These are phyloP conservation scores for Corticium candelabrum DNA, from an alignment of 37 sponge, comb jelly and placozoan species.

Conservation along the genomic window DNA sequence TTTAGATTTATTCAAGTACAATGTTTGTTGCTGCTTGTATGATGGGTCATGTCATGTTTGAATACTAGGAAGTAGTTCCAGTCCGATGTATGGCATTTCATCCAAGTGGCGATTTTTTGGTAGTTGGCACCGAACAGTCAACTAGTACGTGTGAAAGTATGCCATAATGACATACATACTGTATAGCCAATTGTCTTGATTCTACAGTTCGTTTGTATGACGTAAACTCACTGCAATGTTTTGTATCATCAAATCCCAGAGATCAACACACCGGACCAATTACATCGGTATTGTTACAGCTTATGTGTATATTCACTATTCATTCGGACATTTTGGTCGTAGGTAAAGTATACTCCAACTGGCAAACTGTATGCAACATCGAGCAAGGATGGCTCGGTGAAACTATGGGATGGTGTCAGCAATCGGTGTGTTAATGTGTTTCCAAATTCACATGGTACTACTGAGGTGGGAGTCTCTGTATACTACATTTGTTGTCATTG, in stretches of 20 bases:
- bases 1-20: slow-evolving; percentile 41
- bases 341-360: slow-evolving; percentile 69
- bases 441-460: slow-evolving; percentile 65
- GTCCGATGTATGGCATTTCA: slow-evolving; percentile 70
- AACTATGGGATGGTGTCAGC: slow-evolving; percentile 95
- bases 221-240: slow-evolving; percentile 76
- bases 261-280: slow-evolving; percentile 78
- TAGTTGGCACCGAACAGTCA: slow-evolving; percentile 73
- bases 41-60: neutral
- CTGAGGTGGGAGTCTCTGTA: slow-evolving; percentile 37
- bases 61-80: slow-evolving; percentile 44
- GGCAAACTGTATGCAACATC: slow-evolving; percentile 68
- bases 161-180: neutral
- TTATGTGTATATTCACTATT: neutral
- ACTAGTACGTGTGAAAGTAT: slow-evolving; percentile 37
- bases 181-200: neutral
- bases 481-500: neutral
- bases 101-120: slow-evolving; percentile 78
- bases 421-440: slow-evolving; percentile 80
- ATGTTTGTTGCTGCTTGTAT: neutral
- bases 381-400: slow-evolving; percentile 86
- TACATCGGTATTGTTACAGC: slow-evolving; percentile 39
- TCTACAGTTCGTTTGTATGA: slow-evolving; percentile 81
- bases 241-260: slow-evolving; percentile 73
- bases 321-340: neutral